These are phyloP conservation scores for Malacoraja senta DNA, from an alignment of 2,797 vertebrate genomes.

Conservation along the genomic window DNA sequence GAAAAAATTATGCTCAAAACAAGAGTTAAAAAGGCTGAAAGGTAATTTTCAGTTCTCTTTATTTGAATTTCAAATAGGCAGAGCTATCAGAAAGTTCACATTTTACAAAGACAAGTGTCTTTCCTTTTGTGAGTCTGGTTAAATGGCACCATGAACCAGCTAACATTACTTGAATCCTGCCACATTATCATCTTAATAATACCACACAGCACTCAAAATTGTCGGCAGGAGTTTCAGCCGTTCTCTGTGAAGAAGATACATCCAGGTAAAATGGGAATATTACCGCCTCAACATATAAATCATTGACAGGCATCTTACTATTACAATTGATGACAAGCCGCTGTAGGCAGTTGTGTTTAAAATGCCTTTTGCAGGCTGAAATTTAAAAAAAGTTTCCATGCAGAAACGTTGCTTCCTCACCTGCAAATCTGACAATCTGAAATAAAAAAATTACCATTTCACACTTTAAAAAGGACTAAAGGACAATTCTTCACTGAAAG, in stretches of 20 bases:
- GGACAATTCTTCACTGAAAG: conserved; percentile 90
- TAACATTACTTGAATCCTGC: conserved; percentile 64
- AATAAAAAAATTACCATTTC: conserved; percentile 80
- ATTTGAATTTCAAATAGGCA: conserved; percentile 27
- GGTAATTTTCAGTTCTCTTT: not conserved
- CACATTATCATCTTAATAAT: conserved; percentile 69
- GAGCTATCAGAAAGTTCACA: conserved; percentile 47
- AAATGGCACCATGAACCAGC: conserved; percentile 62
- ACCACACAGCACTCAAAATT: conserved; percentile 67
- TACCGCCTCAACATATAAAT: conserved; percentile 73
- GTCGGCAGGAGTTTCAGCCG: conserved; percentile 67
- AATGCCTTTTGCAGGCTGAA: conserved; percentile 69
- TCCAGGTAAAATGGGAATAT: conserved; percentile 73
- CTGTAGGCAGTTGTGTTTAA: conserved; percentile 72
- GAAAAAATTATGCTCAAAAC: not conserved
- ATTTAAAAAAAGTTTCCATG: conserved; percentile 76
- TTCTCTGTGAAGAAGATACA: conserved; percentile 66
- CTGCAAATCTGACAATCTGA: conserved; percentile 74
- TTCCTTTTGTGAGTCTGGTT: conserved; percentile 50
- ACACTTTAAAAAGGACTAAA: conserved; percentile 84
- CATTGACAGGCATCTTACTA: conserved; percentile 70
- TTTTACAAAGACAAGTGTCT: conserved; percentile 42
- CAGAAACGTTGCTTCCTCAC: conserved; percentile 58
- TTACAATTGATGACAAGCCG: conserved; percentile 75
- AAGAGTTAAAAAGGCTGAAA: not conserved